Evolutionary conservation across 2,888 invertebrate species (phyloP).

Genomic region (Eremobia ochroleuca): DNA sequence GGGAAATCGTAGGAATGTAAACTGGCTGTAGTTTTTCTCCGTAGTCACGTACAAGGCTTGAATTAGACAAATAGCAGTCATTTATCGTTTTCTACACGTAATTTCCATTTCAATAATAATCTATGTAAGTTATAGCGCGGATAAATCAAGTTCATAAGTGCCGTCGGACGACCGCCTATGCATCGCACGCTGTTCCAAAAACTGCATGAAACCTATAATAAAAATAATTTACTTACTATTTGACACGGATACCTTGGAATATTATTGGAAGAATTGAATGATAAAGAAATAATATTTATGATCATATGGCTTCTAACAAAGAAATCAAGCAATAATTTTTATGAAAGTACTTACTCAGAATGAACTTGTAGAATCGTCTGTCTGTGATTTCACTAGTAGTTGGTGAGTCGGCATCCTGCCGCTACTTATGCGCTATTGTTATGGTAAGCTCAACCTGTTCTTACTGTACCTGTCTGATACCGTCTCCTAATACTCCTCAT

Average conservation of each 20-base stretch:
- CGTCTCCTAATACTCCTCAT: slow-evolving; percentile 54
- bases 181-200: slow-evolving; percentile 35
- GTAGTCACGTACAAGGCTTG: slow-evolving; percentile 56
- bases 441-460: slow-evolving; percentile 52
- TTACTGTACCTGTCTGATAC: slow-evolving; percentile 50
- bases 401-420: slow-evolving; percentile 28
- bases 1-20: slow-evolving; percentile 50
- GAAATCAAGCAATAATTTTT: slow-evolving; percentile 12
- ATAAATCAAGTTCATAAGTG: slow-evolving; percentile 75
- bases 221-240: slow-evolving; percentile 26
- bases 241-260: slow-evolving; percentile 3
- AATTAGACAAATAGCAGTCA: slow-evolving; percentile 73
- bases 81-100: slow-evolving; percentile 77
- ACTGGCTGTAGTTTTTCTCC: slow-evolving; percentile 52
- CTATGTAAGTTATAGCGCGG: slow-evolving; percentile 74
- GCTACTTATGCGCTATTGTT: slow-evolving; percentile 54
- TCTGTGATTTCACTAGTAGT: slow-evolving; percentile 32
- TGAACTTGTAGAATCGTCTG: slow-evolving; percentile 2
- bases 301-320: background rate
- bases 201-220: slow-evolving; percentile 30
- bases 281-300: background rate
- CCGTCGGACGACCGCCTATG: slow-evolving; percentile 44
- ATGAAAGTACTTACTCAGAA: background rate
- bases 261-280: slow-evolving; percentile 6
- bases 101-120: slow-evolving; percentile 79